Percentiles rank a stretch among this genome's conserved stretches.
phyloP scores from a whole-genome alignment of 2,888 invertebrate species.

The Limnephilus auricula region DNA sequence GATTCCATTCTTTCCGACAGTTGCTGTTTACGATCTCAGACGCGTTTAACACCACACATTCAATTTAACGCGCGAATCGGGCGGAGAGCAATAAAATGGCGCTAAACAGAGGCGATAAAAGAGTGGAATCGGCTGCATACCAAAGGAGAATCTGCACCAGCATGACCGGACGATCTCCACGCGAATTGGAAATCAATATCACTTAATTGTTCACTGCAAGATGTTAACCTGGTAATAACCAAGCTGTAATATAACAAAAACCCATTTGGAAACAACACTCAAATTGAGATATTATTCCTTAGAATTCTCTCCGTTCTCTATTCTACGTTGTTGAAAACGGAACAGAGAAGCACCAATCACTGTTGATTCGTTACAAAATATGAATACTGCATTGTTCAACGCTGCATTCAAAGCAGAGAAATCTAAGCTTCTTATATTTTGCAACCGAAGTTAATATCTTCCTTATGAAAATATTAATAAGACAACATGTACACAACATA shows the following conservation, averaged over 20 bases:
- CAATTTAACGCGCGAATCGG: constrained; percentile 49
- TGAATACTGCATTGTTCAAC: not conserved
- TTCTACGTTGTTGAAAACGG: not conserved
- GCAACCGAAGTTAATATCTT: not conserved
- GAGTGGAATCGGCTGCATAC: constrained; percentile 36
- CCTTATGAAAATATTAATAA: not conserved
- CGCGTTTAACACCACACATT: constrained; percentile 46
- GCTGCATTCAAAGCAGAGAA: not conserved
- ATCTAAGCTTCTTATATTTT: not conserved
- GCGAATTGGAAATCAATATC: constrained; percentile 24
- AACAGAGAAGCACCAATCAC: not conserved
- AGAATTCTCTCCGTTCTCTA: not conserved
- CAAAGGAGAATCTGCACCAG: constrained; percentile 22
- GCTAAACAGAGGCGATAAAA: constrained; percentile 54
- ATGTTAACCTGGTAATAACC: not conserved
- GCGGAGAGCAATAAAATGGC: constrained; percentile 43
- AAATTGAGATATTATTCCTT: constrained; percentile 2
- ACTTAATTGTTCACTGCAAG: not conserved
- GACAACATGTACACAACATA: not conserved
- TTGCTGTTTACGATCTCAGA: constrained; percentile 29
- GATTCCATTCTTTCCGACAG: constrained; percentile 25
- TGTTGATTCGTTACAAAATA: not conserved
- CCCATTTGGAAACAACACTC: not conserved
- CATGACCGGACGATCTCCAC: constrained; percentile 34
- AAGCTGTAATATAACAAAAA: not conserved